Conservation (phyloP, 2,797 vertebrate species). For the Danionella dracula region DNA sequence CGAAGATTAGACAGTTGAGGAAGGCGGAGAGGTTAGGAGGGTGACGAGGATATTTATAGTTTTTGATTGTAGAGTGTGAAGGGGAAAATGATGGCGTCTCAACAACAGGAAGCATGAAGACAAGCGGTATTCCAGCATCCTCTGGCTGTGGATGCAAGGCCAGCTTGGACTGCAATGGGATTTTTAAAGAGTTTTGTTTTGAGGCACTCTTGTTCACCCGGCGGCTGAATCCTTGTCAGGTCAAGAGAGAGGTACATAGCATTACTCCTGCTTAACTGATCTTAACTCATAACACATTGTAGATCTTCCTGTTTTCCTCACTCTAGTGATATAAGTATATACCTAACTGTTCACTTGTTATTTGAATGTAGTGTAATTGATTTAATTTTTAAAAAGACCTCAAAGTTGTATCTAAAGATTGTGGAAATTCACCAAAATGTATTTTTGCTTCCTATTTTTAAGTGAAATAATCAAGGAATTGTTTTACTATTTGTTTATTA, state of each 20-base stretch:
- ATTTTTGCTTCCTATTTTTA: too few relatives aligned
- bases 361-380: too few relatives aligned
- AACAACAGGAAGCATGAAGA: conserved; percentile 44
- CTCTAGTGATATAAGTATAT: too few relatives aligned
- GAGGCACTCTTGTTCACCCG: background rate
- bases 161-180: background rate
- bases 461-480: too few relatives aligned
- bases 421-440: too few relatives aligned
- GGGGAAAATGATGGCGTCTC: conserved; percentile 17
- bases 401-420: too few relatives aligned
- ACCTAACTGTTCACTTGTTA: too few relatives aligned
- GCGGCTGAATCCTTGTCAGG: background rate
- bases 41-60: conserved; percentile 5
- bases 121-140: conserved; percentile 32
- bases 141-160: conserved; percentile 16
- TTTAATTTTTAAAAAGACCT: too few relatives aligned
- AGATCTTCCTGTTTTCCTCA: too few relatives aligned
- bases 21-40: background rate
- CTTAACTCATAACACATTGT: too few relatives aligned
- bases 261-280: background rate
- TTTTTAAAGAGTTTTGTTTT: background rate
- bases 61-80: background rate
- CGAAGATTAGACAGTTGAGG: background rate
- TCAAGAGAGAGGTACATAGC: background rate
- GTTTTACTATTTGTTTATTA: too few relatives aligned